These are phyloP conservation scores for Drosophila falleni DNA, from an alignment of 2,888 invertebrate species.

Conservation along the genomic window DNA sequence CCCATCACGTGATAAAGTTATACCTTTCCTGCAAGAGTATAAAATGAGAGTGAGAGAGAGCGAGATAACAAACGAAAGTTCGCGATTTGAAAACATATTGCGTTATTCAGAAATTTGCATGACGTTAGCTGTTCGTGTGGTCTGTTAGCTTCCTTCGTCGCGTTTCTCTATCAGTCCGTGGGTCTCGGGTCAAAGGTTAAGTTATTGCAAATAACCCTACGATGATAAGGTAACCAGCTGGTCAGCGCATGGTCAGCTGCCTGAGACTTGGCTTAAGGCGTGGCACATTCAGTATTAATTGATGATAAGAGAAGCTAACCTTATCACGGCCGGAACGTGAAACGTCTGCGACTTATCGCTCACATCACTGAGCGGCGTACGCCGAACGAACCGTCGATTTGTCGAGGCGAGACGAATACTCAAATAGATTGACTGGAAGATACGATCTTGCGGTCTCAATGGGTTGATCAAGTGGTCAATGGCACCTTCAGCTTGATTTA, in stretches of 20 bases:
- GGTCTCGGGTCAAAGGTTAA: conserved; percentile 28
- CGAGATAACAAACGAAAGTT: too few relatives aligned
- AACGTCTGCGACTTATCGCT: conserved; percentile 34
- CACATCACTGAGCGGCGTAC: conserved; percentile 26
- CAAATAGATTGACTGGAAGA: conserved; percentile 25
- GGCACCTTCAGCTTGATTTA: neutral
- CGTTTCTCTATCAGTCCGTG: too few relatives aligned
- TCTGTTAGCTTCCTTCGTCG: too few relatives aligned
- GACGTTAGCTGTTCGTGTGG: too few relatives aligned
- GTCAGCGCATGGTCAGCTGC: conserved; percentile 38
- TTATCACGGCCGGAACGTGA: conserved; percentile 43
- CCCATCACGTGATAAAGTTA: too few relatives aligned
- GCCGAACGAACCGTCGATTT: conserved; percentile 9
- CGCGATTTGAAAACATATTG: too few relatives aligned
- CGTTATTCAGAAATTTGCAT: too few relatives aligned
- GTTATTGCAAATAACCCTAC: conserved; percentile 27
- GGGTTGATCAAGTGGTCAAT: conserved; percentile 18
- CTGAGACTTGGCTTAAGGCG: conserved; percentile 2
- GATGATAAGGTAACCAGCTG: conserved; percentile 47
- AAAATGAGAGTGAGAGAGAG: too few relatives aligned
- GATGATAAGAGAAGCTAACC: neutral
- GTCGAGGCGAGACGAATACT: neutral
- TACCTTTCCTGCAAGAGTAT: too few relatives aligned
- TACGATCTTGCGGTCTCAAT: conserved; percentile 25
- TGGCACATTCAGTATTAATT: conserved; percentile 6